Evolutionary conservation across 2,113 vertebrate genomes (phyloP), one percentile per base, ranked within the genome.

Genomic region (Galemys pyrenaicus): DNA sequence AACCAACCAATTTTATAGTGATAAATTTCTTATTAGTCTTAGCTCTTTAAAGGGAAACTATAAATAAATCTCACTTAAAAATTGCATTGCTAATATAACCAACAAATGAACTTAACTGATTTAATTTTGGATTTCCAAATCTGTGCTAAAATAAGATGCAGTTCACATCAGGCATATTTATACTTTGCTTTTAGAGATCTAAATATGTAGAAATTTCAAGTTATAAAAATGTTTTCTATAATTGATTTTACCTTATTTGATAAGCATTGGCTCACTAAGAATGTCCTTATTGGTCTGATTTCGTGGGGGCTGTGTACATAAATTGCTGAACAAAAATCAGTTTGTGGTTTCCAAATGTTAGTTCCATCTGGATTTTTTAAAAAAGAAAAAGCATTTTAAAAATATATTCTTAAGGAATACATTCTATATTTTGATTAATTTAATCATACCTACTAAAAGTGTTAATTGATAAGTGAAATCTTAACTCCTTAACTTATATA

Each of bases 291-390:
- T 79, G 44, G 30, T 93, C 58, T 82, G 64, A 37, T 54, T 77
- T 35, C 49, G 22, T 89, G 54, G 67, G 54, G 65, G 49, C 71
- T 70, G 10, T 16, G 9, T 70, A 20, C 22, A 71, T 84, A 77
- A n/a, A n/a, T 70, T 91, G 39, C 79, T 81, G 51, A 87, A 73
- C 0, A 3, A 92, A 94, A 89, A 67, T 80, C 82, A 58, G 68
- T 17, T 54, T 85, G 44, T 51, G 78, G 35, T 91, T 96, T 96
- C 91, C 65, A 71, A 95, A 92, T 83, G 79, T 73, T 94, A 75
- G 15, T 58, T 65, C 74, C 75, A 91, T 95, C 81, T 96, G 86
- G 56, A 37, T 68, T 92, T 82, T 94, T 96, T 26, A 15, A 87
- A 96, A 8, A 60, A 56, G 1, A 90, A 70, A 67, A 92, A 65